These are phyloP conservation scores for Latrodectus hesperus DNA, from an alignment of 2,888 invertebrate genomes.

Conservation along the genomic window DNA sequence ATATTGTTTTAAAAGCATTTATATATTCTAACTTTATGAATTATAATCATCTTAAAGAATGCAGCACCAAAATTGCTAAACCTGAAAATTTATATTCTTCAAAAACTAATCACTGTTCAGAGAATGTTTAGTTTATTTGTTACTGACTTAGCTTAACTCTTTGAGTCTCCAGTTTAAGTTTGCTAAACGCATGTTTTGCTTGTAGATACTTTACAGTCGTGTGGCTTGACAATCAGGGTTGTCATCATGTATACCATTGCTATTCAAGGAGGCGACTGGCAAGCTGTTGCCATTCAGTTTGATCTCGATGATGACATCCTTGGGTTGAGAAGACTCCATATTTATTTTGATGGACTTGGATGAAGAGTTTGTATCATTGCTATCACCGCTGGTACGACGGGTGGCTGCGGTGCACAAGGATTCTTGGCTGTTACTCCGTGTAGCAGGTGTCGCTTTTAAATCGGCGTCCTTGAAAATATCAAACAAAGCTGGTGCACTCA, in stretches of 20 bases:
- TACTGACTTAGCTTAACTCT: slow-evolving; percentile 38
- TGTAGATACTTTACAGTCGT: slow-evolving; percentile 22
- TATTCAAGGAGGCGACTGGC: slow-evolving; percentile 1
- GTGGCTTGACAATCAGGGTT: slow-evolving; percentile 39
- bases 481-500: slow-evolving; percentile 48
- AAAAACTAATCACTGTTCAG: not conserved
- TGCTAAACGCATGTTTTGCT: no score
- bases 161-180: not conserved
- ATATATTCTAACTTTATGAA: not conserved
- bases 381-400: not conserved
- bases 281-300: slow-evolving; percentile 35
- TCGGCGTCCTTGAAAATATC: slow-evolving; percentile 42
- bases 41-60: not conserved
- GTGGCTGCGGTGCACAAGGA: not conserved
- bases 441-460: not conserved
- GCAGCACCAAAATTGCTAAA: not conserved
- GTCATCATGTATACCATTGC: slow-evolving; percentile 2
- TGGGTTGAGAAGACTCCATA: slow-evolving; percentile 8
- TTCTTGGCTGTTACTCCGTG: slow-evolving; percentile 13
- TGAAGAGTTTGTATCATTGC: not conserved
- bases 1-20: not conserved
- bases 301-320: slow-evolving; percentile 57
- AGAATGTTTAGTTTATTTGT: not conserved
- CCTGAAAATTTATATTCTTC: not conserved
- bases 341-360: slow-evolving; percentile 27